Percentiles rank a stretch among this genome's conserved stretches.
phyloP scores from a whole-genome alignment of 2,797 vertebrate genomes.

The Lycodopsis pacificus region DNA sequence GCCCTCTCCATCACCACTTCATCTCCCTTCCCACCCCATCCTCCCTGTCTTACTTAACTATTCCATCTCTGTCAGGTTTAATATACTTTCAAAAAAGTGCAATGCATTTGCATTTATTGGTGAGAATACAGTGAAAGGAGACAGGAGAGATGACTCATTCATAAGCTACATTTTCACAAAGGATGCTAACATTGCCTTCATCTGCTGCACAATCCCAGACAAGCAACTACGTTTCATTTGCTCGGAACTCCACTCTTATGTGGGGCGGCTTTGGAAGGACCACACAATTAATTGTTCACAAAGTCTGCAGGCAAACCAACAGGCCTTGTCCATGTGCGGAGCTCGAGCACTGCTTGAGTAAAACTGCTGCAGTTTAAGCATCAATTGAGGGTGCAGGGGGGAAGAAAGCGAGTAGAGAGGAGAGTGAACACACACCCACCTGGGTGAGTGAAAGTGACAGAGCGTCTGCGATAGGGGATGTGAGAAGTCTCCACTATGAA shows the following conservation, averaged over 20 bases:
- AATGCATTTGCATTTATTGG: slow-evolving; percentile 8
- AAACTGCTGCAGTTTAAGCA: slow-evolving; percentile 31
- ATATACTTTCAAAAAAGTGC: neutral
- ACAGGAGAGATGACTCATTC: neutral
- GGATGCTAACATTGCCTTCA: neutral
- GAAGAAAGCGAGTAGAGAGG: slow-evolving; percentile 28
- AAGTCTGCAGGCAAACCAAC: slow-evolving; percentile 18
- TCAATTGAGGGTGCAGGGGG: slow-evolving; percentile 38
- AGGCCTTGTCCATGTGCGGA: slow-evolving; percentile 16
- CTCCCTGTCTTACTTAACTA: slow-evolving; percentile 28
- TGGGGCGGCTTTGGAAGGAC: neutral
- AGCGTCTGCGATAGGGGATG: slow-evolving; percentile 69
- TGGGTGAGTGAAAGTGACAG: slow-evolving; percentile 77
- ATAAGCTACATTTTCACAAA: neutral
- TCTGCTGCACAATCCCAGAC: neutral
- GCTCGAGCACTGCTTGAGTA: slow-evolving; percentile 18
- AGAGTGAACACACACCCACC: slow-evolving; percentile 67
- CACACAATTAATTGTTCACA: slow-evolving; percentile 12
- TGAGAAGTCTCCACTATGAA: slow-evolving; percentile 68
- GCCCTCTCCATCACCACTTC: slow-evolving; percentile 50
- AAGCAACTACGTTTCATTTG: slow-evolving; percentile 3
- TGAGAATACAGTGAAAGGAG: neutral
- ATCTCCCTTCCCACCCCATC: slow-evolving; percentile 4
- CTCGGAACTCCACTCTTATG: neutral
- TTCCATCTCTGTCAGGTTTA: slow-evolving; percentile 39